Conservation (phyloP, 2,888 invertebrate species). For the Drosophila merina region DNA sequence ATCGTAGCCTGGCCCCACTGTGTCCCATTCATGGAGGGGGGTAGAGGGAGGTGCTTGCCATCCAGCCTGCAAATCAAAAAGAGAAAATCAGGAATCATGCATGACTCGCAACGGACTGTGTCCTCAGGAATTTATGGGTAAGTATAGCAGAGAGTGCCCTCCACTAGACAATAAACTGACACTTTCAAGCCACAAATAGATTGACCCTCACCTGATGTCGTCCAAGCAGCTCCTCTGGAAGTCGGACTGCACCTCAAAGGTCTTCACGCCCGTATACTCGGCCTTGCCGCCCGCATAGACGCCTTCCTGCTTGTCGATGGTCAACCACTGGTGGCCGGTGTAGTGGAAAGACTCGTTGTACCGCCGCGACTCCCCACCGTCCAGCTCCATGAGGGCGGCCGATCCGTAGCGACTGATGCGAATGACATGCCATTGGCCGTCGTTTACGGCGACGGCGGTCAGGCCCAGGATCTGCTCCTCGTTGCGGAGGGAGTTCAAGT, state of each 20-base stretch:
- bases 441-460: slow-evolving; percentile 93
- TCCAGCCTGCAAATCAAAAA: slow-evolving; percentile 87
- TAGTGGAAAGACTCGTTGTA: slow-evolving; percentile 96
- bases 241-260: slow-evolving; percentile 96
- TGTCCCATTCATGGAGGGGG: slow-evolving; percentile 96
- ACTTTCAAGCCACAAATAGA: not conserved
- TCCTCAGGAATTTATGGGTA: not conserved
- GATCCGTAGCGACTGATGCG: slow-evolving; percentile 95
- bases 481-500: slow-evolving; percentile 94
- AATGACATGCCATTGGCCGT: slow-evolving; percentile 98
- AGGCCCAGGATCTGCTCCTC: slow-evolving; percentile 95
- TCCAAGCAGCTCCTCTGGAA: slow-evolving; percentile 93
- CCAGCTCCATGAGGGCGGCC: slow-evolving; percentile 94
- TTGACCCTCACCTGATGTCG: slow-evolving; percentile 84
- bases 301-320: slow-evolving; percentile 96
- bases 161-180: not conserved
- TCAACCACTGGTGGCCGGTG: slow-evolving; percentile 94
- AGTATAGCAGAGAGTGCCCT: not conserved
- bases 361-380: slow-evolving; percentile 96
- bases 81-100: slow-evolving; percentile 15
- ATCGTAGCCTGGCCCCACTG: slow-evolving; percentile 98
- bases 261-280: slow-evolving; percentile 95
- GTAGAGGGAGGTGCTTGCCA: slow-evolving; percentile 96
- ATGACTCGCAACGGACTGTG: slow-evolving; percentile 1
- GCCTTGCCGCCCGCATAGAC: slow-evolving; percentile 98